A percentile compares a stretch with the other conserved stretches of the same genome.
Conservation (phyloP, 1,140 invertebrate genomes). For the Drosophila nannoptera region DNA sequence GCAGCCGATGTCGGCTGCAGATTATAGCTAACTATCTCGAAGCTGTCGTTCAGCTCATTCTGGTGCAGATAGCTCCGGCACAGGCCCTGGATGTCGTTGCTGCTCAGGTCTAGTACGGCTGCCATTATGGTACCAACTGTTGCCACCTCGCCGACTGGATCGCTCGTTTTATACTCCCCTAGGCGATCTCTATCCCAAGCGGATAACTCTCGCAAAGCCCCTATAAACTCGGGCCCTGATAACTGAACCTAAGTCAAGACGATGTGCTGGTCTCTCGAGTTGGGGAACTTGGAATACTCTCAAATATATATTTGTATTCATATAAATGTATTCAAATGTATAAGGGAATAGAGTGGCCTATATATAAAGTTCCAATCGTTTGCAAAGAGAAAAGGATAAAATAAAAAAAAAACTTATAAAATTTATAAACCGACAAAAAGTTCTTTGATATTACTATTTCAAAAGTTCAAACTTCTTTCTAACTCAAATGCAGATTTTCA, state of each 20-base stretch:
- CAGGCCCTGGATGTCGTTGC: conserved; percentile 78
- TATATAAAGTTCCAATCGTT: too few relatives aligned
- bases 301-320: too few relatives aligned
- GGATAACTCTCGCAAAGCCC: conserved; percentile 4
- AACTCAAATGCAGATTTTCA: too few relatives aligned
- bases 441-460: too few relatives aligned
- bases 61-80: conserved; percentile 79
- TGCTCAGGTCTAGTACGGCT: conserved; percentile 80
- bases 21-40: conserved; percentile 63
- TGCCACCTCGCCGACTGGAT: neutral
- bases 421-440: too few relatives aligned
- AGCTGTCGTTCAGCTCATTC: conserved; percentile 51
- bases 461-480: too few relatives aligned
- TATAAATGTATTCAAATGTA: too few relatives aligned
- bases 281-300: too few relatives aligned
- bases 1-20: conserved; percentile 59
- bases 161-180: conserved; percentile 40
- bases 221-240: conserved; percentile 45
- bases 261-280: too few relatives aligned
- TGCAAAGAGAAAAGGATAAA: too few relatives aligned
- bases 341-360: too few relatives aligned
- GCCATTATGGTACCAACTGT: conserved; percentile 69
- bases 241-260: conserved; percentile 4
- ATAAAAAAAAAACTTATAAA: too few relatives aligned
- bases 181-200: conserved; percentile 1